Evolutionary conservation across 2,888 invertebrate species (phyloP).

Genomic region (Epinotia bilunana): DNA sequence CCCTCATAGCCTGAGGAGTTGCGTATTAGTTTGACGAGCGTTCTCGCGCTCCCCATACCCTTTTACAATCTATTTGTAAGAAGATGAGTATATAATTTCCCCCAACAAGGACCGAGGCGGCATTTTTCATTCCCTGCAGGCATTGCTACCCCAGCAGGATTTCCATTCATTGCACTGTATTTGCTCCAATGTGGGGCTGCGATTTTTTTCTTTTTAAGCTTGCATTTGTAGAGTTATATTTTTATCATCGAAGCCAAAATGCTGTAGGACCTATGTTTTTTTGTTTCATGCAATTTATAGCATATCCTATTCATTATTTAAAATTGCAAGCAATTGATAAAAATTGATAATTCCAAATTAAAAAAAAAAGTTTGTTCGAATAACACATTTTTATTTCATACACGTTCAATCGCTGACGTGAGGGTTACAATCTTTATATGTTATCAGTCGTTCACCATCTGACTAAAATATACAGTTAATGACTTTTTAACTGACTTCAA

Average conservation of each 20-base stretch:
- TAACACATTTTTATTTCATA: constrained; percentile 6
- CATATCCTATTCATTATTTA: too few species aligned
- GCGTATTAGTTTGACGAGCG: constrained; percentile 68
- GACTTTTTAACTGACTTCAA: too few species aligned
- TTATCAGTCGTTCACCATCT: constrained; percentile 26
- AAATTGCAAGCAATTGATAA: too few species aligned
- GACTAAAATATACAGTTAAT: constrained; percentile 1
- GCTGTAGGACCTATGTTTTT: neutral
- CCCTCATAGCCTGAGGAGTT: constrained; percentile 62
- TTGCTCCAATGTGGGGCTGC: constrained; percentile 43
- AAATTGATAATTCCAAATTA: too few species aligned
- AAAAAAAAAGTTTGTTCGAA: neutral
- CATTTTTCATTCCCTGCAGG: constrained; percentile 71
- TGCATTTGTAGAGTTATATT: constrained; percentile 7
- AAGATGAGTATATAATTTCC: constrained; percentile 78
- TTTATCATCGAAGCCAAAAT: neutral
- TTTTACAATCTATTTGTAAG: constrained; percentile 78
- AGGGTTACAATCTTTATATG: constrained; percentile 1
- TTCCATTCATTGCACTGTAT: constrained; percentile 53
- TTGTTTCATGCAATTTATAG: too few species aligned
- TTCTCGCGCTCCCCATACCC: constrained; percentile 60
- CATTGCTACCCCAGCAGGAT: constrained; percentile 56
- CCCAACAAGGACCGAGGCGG: constrained; percentile 65
- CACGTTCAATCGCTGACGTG: constrained; percentile 5
- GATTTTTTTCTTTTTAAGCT: constrained; percentile 11